Evolutionary conservation across 1,140 invertebrate genomes (phyloP), one percentile per base, ranked within the genome.

Genomic region (Euborellia annulipes): DNA sequence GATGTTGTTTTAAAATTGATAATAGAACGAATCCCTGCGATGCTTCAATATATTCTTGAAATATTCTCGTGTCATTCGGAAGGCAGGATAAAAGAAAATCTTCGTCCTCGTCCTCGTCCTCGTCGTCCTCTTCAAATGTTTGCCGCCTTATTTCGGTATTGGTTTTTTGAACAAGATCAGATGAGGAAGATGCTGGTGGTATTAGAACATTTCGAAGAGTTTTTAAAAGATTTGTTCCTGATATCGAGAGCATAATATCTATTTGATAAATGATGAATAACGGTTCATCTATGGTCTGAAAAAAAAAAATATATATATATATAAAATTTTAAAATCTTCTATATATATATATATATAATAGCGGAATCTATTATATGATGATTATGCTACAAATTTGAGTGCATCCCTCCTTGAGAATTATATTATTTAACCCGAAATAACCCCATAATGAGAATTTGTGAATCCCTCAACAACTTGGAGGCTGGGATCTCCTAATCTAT

Each of bases 221-320:
- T 62, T 94, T 88, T 39, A 95, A 63, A 27, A 95, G 67, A 72
- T 94, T 94, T 38, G 86, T 89, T 37, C 92, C 91, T 36, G 87
- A 85, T 49, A 91, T 83, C 9, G 92, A 94, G 42, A 97, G 85
- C 54, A 95, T 88, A 52, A 95, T 81, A 65, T 98, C 92, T 47
- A 97, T 92, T 61, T 97, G 88, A 67, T 98, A 91, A 57, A 98
- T 95, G 36, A 98, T 85, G 68, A 95, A 99, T 17, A 98, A 66
- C 1, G 95, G 92, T 65, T 99, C 96, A 65, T 99, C 96, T 65
- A 93, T 82, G 51, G 92, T 83, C 23, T 27, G 23, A 11, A 27
- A 27, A 27, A n/a, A n/a, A n/a, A n/a, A n/a, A n/a, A n/a, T n/a
- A 6, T 27, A n/a, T n/a, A n/a, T n/a, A n/a, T n/a, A n/a, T n/a